phyloP scores from a whole-genome alignment of 1,140 invertebrate genomes.

The Kradibia gibbosae region DNA sequence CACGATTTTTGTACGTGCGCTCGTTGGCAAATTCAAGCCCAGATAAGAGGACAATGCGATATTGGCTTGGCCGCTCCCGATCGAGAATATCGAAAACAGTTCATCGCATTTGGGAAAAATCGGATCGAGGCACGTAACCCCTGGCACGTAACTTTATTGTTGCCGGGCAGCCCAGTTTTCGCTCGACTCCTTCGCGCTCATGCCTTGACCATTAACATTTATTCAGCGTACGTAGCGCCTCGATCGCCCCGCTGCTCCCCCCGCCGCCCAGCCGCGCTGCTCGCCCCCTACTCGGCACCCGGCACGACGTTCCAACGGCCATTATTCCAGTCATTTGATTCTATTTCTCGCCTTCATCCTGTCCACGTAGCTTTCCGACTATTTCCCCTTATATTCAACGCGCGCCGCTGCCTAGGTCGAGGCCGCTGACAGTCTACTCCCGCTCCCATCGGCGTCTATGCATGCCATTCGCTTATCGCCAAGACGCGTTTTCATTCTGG shows the following conservation, averaged over 20 bases:
- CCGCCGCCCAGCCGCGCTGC: not conserved
- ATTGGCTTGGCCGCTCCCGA: not conserved
- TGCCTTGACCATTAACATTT: constrained; percentile 31
- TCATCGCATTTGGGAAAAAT: not conserved
- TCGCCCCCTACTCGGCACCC: not conserved
- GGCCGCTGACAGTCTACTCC: constrained; percentile 19
- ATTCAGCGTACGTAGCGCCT: constrained; percentile 24
- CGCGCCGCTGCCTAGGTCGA: constrained; percentile 22
- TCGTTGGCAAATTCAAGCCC: not conserved
- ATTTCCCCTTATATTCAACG: constrained; percentile 9
- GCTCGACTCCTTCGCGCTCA: not conserved
- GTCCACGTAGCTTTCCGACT: not conserved
- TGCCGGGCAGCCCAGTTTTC: not conserved
- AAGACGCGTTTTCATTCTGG: not conserved
- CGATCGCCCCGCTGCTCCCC: not conserved
- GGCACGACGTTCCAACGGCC: not conserved
- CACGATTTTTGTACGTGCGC: not conserved
- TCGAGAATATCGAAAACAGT: not conserved
- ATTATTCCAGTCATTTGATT: constrained; percentile 4
- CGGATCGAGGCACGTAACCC: not conserved
- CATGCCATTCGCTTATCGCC: not conserved
- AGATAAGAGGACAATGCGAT: not conserved
- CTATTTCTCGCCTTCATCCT: constrained; percentile 28
- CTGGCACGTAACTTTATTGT: not conserved
- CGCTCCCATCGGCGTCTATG: not conserved